Percentiles rank a stretch among this genome's conserved stretches.
Evolutionary conservation across 2,797 vertebrate genomes (phyloP).

Genomic region (Sebastes diploproa): DNA sequence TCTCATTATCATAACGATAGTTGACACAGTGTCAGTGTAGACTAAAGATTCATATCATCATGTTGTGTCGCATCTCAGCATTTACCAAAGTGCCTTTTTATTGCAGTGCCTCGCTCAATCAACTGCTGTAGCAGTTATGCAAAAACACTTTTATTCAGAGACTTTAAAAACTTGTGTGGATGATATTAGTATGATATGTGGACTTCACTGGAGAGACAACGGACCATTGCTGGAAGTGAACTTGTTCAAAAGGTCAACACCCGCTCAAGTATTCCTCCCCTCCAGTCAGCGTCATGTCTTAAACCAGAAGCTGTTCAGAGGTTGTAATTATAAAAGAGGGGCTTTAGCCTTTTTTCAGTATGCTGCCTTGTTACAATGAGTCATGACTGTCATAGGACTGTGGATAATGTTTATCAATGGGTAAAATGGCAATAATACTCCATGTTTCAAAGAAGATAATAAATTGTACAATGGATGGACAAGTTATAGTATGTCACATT

Average conservation of each 20-base stretch:
- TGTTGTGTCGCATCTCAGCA: constrained; percentile 44
- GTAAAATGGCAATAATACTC: constrained; percentile 47
- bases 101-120: constrained; percentile 57
- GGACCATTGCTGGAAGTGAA: not conserved
- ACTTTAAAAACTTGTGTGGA: constrained; percentile 1
- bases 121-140: constrained; percentile 64
- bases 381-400: constrained; percentile 32
- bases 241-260: constrained; percentile 19
- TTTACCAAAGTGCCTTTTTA: constrained; percentile 77
- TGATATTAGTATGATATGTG: constrained; percentile 13
- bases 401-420: constrained; percentile 25
- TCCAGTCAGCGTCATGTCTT: constrained; percentile 3
- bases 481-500: not conserved
- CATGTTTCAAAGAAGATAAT: constrained; percentile 48
- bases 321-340: not conserved
- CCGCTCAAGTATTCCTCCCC: not conserved
- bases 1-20: constrained; percentile 10
- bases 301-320: not conserved
- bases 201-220: not conserved
- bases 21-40: constrained; percentile 15
- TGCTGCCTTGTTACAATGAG: constrained; percentile 50
- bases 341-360: constrained; percentile 24
- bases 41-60: constrained; percentile 17
- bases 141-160: constrained; percentile 42
- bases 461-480: constrained; percentile 47